Evolutionary conservation across 2,888 invertebrate species (phyloP).

Genomic region (Hipparchia sbordonii): DNA sequence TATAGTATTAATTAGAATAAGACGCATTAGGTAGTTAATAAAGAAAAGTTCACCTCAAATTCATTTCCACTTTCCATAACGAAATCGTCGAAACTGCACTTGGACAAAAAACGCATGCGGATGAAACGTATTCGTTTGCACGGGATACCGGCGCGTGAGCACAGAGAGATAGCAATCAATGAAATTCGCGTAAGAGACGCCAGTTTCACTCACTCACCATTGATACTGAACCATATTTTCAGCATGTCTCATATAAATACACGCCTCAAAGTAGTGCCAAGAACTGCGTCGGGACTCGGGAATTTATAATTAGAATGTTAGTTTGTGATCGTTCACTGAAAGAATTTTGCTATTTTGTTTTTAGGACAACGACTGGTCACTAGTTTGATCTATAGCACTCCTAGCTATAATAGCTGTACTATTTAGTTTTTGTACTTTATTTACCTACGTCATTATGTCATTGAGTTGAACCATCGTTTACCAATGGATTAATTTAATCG

Average conservation of each 20-base stretch:
- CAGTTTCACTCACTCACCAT: conserved; percentile 48
- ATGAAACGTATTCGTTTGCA: conserved; percentile 48
- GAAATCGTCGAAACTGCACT: conserved; percentile 67
- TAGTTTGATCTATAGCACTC: not conserved
- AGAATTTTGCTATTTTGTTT: conserved; percentile 27
- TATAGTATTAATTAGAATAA: no score
- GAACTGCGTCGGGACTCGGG: conserved; percentile 51
- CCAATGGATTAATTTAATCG: conserved; percentile 20
- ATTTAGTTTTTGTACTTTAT: not conserved
- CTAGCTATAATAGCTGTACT: not conserved
- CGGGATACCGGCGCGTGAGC: conserved; percentile 45
- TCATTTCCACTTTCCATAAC: conserved; percentile 73
- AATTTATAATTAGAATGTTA: conserved; percentile 50
- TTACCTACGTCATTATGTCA: not conserved
- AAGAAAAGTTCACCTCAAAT: conserved; percentile 62
- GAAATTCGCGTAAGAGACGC: conserved; percentile 48
- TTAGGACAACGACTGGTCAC: conserved; percentile 27
- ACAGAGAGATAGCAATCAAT: not conserved
- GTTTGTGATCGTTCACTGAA: conserved; percentile 31
- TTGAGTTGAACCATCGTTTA: conserved; percentile 4
- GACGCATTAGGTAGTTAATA: not conserved
- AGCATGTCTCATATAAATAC: conserved; percentile 73
- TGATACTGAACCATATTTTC: conserved; percentile 63
- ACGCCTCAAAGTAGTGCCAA: conserved; percentile 64
- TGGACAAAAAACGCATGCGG: conserved; percentile 59